phyloP scores from a whole-genome alignment of 2,888 invertebrate genomes.

The Diarsia mendica region DNA sequence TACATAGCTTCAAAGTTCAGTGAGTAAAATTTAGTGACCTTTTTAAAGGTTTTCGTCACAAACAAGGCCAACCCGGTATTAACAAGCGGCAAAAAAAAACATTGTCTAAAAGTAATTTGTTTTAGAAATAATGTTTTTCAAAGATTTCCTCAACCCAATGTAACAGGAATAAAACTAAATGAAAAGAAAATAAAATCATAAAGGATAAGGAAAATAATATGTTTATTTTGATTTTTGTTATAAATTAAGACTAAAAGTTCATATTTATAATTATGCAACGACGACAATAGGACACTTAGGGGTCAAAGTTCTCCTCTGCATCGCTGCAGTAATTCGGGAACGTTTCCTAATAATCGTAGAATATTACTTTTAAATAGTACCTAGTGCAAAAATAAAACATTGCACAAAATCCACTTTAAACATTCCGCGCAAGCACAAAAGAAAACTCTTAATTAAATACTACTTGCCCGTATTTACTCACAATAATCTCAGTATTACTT shows the following conservation, averaged over 20 bases:
- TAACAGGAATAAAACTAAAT: too few species aligned
- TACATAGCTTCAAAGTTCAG: background rate
- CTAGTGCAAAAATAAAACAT: background rate
- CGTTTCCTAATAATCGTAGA: too few species aligned
- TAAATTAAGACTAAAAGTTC: too few species aligned
- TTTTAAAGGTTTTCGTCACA: slow-evolving; percentile 3
- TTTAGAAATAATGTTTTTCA: background rate
- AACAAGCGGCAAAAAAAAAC: slow-evolving; percentile 11
- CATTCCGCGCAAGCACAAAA: background rate
- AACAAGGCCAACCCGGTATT: background rate
- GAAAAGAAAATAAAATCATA: background rate
- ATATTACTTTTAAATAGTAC: background rate
- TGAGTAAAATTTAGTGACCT: slow-evolving; percentile 13
- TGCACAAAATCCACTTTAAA: background rate
- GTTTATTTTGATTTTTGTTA: too few species aligned
- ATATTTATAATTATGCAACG: too few species aligned
- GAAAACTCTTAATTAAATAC: slow-evolving; percentile 16
- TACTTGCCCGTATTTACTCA: slow-evolving; percentile 15
- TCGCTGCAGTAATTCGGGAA: too few species aligned
- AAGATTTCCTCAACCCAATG: background rate
- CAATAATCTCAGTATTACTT: slow-evolving; percentile 30
- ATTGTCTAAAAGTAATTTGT: background rate
- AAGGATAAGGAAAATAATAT: background rate
- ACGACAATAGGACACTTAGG: too few species aligned
- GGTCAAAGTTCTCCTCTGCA: too few species aligned